A percentile compares a stretch with the other conserved stretches of the same genome.
Conservation (phyloP, 2,797 vertebrate genomes). For the Alosa sapidissima region DNA sequence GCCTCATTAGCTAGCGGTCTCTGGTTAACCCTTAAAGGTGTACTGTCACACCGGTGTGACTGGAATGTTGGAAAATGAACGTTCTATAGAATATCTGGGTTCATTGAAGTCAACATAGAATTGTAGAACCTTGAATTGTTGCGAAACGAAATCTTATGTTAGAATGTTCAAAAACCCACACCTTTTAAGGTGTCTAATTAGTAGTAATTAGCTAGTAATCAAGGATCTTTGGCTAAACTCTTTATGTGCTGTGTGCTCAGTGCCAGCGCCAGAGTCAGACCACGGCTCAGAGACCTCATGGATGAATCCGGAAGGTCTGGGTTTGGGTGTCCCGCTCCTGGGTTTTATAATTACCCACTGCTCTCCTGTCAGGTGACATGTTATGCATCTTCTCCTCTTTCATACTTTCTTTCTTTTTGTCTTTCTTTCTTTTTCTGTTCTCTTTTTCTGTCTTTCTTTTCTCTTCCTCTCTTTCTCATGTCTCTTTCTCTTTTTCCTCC, state of each 20-base stretch:
- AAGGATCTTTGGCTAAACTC: too few relatives aligned
- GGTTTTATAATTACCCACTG: not conserved
- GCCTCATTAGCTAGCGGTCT: not conserved
- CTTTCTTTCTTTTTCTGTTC: not conserved
- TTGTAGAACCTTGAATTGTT: too few relatives aligned
- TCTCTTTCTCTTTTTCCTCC: not conserved
- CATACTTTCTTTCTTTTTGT: not conserved
- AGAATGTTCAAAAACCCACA: too few relatives aligned
- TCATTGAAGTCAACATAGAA: too few relatives aligned
- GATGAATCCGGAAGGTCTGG: not conserved
- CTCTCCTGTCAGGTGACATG: not conserved
- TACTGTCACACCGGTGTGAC: too few relatives aligned
- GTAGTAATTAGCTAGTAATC: too few relatives aligned
- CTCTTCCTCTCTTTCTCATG: not conserved
- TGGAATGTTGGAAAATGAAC: too few relatives aligned
- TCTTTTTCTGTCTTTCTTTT: not conserved
- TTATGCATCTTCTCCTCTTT: not conserved
- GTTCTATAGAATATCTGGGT: too few relatives aligned
- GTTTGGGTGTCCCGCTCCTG: not conserved
- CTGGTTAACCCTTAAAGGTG: not conserved
- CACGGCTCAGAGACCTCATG: not conserved
- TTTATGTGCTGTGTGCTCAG: not conserved
- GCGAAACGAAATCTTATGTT: too few relatives aligned
- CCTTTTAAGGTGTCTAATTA: too few relatives aligned
- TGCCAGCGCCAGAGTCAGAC: not conserved